phyloP scores from a whole-genome alignment of 2,888 invertebrate genomes.

The Drosophila melanosoma region DNA sequence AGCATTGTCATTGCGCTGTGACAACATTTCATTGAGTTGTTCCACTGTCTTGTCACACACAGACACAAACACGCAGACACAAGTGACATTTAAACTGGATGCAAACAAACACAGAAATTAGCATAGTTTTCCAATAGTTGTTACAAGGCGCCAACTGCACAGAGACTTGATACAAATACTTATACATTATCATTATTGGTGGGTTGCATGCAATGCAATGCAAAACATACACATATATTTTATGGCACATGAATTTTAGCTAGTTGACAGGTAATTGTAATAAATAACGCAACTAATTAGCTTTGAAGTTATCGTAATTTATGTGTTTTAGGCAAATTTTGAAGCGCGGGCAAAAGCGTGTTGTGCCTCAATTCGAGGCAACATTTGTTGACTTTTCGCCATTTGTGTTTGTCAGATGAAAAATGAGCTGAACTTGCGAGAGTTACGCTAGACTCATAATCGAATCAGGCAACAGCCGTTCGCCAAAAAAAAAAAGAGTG shows the following conservation, averaged over 20 bases:
- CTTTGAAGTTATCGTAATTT: slow-evolving; percentile 62
- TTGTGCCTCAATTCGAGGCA: no score
- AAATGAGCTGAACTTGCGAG: slow-evolving; percentile 10
- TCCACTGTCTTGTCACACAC: slow-evolving; percentile 45
- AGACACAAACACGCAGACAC: slow-evolving; percentile 12
- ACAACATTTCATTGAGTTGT: slow-evolving; percentile 8
- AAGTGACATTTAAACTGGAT: slow-evolving; percentile 58
- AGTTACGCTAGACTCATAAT: slow-evolving; percentile 36
- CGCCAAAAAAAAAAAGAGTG: slow-evolving; percentile 31
- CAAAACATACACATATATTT: slow-evolving; percentile 14
- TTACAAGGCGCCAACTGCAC: slow-evolving; percentile 53
- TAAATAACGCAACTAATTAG: slow-evolving; percentile 74
- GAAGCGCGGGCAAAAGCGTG: slow-evolving; percentile 29
- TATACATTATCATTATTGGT: background rate
- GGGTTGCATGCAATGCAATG: background rate
- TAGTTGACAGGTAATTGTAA: slow-evolving; percentile 72
- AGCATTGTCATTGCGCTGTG: background rate
- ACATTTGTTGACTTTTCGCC: slow-evolving; percentile 1
- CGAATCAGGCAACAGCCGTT: slow-evolving; percentile 33
- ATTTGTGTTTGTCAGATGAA: background rate
- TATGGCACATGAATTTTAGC: slow-evolving; percentile 39
- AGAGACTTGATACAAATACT: slow-evolving; percentile 51
- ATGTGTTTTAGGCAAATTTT: slow-evolving; percentile 64
- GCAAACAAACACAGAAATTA: slow-evolving; percentile 62
- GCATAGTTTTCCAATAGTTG: slow-evolving; percentile 63